phyloP scores from a whole-genome alignment of 2,888 invertebrate species.

The Cataglyphis albicans region DNA sequence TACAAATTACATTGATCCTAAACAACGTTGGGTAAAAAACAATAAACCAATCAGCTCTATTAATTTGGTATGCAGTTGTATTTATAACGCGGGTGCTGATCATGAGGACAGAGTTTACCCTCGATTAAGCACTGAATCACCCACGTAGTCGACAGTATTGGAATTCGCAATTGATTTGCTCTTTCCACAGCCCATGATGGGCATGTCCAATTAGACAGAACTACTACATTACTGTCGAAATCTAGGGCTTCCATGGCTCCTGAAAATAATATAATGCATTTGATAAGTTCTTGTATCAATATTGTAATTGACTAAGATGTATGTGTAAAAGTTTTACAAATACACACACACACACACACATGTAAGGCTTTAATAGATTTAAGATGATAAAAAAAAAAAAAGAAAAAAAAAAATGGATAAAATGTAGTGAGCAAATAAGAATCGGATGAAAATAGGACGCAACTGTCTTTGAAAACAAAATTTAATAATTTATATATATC shows the following conservation, averaged over 20 bases:
- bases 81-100: constrained; percentile 87
- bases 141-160: constrained; percentile 90
- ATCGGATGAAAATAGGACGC: too few relatives aligned
- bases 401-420: too few relatives aligned
- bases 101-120: constrained; percentile 87
- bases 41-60: constrained; percentile 13
- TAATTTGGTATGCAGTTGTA: constrained; percentile 85
- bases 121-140: constrained; percentile 90
- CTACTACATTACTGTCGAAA: constrained; percentile 83
- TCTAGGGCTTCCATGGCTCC: constrained; percentile 70
- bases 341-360: neutral
- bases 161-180: constrained; percentile 88
- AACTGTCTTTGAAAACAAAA: too few relatives aligned
- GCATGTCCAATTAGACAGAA: constrained; percentile 89
- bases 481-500: too few relatives aligned
- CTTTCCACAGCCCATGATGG: constrained; percentile 87
- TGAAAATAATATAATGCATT: constrained; percentile 59
- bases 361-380: neutral
- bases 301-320: neutral
- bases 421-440: too few relatives aligned
- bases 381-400: too few relatives aligned
- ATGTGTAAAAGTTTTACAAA: neutral
- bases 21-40: constrained; percentile 13
- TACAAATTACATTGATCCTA: neutral
- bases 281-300: neutral